These are phyloP conservation scores for Cotesia congregata DNA, from an alignment of 2,888 invertebrate species.

Conservation along the genomic window DNA sequence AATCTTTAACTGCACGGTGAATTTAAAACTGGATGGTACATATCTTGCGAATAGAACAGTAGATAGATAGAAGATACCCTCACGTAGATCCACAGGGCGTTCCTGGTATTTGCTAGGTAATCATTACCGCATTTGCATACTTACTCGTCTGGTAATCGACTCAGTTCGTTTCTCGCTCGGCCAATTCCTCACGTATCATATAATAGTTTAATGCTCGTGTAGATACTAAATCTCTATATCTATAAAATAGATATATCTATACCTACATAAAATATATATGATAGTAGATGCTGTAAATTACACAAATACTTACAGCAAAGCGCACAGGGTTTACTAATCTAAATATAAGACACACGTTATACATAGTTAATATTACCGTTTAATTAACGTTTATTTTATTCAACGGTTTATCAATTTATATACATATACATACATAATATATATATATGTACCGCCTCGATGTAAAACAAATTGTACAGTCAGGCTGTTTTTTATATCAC, in stretches of 20 bases:
- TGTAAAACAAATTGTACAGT: conserved; percentile 60
- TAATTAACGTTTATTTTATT: conserved; percentile 55
- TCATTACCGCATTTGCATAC: conserved; percentile 36
- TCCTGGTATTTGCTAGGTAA: conserved; percentile 35
- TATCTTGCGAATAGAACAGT: conserved; percentile 4
- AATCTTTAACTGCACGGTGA: not conserved
- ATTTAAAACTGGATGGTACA: conserved; percentile 12
- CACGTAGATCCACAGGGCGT: conserved; percentile 28
- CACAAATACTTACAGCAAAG: conserved; percentile 4
- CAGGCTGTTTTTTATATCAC: conserved; percentile 59
- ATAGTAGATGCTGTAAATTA: not conserved
- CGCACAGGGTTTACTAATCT: conserved; percentile 24
- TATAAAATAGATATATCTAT: too few species aligned
- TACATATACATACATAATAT: not conserved
- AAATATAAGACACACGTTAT: conserved; percentile 22
- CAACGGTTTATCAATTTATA: conserved; percentile 47
- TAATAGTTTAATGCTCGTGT: conserved; percentile 21
- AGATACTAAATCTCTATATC: not conserved
- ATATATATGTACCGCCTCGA: conserved; percentile 32
- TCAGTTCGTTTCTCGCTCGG: conserved; percentile 33
- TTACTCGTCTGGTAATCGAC: conserved; percentile 36
- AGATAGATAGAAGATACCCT: conserved; percentile 26
- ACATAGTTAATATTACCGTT: conserved; percentile 28
- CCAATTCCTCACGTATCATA: conserved; percentile 32
- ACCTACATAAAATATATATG: conserved; percentile 9